Conservation (phyloP, 2,113 vertebrate species). For the Ramphastos sulfuratus region DNA sequence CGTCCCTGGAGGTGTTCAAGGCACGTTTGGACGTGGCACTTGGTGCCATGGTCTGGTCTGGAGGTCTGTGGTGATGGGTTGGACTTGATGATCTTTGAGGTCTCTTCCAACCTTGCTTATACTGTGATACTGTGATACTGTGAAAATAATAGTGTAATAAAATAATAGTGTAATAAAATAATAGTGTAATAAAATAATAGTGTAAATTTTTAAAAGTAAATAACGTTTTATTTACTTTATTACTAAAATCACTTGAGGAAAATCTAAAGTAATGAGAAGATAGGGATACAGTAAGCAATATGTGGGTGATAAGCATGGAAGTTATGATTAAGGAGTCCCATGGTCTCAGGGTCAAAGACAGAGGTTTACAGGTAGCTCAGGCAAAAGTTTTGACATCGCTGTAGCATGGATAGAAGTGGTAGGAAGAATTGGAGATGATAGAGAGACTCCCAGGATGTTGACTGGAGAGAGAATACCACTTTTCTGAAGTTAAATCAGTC, state of each 20-base stretch:
- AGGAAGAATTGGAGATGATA: neutral
- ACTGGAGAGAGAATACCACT: neutral
- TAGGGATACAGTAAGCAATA: neutral
- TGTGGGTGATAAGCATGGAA: neutral
- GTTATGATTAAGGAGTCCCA: neutral
- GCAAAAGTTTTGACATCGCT: neutral
- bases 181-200: too few species aligned
- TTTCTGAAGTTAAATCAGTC: neutral
- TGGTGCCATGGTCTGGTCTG: too few species aligned
- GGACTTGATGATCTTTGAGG: too few species aligned
- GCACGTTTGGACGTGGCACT: too few species aligned
- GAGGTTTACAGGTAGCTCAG: neutral
- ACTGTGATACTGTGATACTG: too few species aligned
- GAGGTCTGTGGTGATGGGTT: too few species aligned
- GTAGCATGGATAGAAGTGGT: neutral
- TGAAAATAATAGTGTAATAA: too few species aligned
- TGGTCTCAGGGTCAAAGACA: neutral
- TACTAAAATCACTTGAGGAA: neutral
- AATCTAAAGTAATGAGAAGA: neutral
- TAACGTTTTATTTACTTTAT: neutral
- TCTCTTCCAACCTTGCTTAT: too few species aligned
- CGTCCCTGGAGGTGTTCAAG: too few species aligned
- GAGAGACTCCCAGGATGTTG: neutral
- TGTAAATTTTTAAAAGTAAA: too few species aligned
- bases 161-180: too few species aligned